Conservation (phyloP, 2,113 vertebrate species). For the Lynx canadensis region DNA sequence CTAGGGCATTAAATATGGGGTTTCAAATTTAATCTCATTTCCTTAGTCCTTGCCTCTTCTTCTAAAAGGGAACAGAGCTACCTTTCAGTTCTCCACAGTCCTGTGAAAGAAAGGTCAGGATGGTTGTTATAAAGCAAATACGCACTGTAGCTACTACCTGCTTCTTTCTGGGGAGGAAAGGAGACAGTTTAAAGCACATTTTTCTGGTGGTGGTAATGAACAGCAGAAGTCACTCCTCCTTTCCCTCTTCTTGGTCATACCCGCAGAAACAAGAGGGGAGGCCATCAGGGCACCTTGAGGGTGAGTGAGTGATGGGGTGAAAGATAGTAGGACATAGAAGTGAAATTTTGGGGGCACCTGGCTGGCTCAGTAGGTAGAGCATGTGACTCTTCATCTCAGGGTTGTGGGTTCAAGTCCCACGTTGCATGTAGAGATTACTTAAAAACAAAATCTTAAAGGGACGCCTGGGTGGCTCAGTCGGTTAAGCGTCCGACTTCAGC, state of each 20-base stretch:
- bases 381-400: no score
- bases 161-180: background rate
- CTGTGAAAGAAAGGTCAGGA: background rate
- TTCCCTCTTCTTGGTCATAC: background rate
- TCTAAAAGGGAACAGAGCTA: background rate
- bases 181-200: background rate
- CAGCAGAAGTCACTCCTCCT: background rate
- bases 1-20: background rate
- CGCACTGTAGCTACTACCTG: background rate
- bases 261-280: background rate
- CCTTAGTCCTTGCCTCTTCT: background rate
- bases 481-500: no score
- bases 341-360: no score
- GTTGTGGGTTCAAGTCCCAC: no score
- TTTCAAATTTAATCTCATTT: background rate
- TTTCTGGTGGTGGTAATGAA: background rate
- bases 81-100: background rate
- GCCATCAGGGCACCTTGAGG: background rate
- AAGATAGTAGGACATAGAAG: background rate
- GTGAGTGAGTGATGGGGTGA: background rate
- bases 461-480: no score
- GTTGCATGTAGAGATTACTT: no score
- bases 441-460: no score
- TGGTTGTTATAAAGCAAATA: background rate
- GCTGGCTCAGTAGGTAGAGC: no score